Evolutionary conservation across 2,113 vertebrate species (phyloP), one percentile per base, ranked within the genome.

Genomic region (Leuciscus idus): DNA sequence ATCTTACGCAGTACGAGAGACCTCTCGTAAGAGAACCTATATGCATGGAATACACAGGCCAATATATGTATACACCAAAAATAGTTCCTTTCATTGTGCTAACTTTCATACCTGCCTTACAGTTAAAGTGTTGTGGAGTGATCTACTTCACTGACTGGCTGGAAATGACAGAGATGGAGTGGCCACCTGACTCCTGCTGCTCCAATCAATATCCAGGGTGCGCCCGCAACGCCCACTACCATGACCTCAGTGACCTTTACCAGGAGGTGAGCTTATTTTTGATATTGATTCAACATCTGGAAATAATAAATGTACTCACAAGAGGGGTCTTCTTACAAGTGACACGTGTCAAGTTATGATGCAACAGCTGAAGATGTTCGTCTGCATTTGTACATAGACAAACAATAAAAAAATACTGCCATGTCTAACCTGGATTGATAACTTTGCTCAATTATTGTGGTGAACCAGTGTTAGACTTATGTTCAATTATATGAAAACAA

Each of bases 101-200:
- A 21, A 57, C 19, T 77, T 70, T 68, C 9, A 50, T 4, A 23
- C 80, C 26, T 81, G 28, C 64, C 59, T 68, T 19, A 13, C 93
- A 99, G 98, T 98, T 99, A 92, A 95, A 98, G 87, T 99, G 98
- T 91, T 99, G 98, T 33, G 98, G 98, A 9, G 98, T 99, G 74
- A 97, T 98, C 81, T 99, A 99, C 94, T 98, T 99, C 94, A 99
- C 98, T 2, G 98, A 99, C 90, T 99, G 98, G 98, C 90, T 99
- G 92, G 98, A 99, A 94, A 97, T 98, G 97, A 98, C 98, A 4
- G 98, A 98, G 93, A 96, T 99, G 98, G 98, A 99, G 90, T 99
- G 97, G 97, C 98, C 98, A 0, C 98, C 98, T 7, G 98, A 99
- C 92, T 99, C 98, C 77, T 99, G 98, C 91, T 99, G 98, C 92